Evolutionary conservation across 2,113 vertebrate genomes (phyloP), one percentile per base, ranked within the genome.

Genomic region (Chaetops frenatus): DNA sequence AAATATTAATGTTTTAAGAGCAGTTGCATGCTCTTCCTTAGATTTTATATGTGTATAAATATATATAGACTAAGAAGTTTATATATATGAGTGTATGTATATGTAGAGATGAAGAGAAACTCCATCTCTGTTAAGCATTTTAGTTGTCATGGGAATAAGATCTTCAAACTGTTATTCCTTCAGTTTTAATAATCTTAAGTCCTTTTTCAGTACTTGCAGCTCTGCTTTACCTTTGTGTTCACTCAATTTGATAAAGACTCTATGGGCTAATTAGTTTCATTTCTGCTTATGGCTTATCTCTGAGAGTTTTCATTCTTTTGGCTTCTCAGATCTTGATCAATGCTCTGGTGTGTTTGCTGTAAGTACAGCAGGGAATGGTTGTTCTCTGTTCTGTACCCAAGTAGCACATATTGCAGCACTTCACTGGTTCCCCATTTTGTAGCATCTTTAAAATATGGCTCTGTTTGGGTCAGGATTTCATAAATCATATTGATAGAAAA

Each of bases 231-330:
- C 44, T 95, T 66, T 85, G 65, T 38, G 15, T 85, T 94, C 77
- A n/a, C 50, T 90, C 62, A 80, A 8, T 78, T 50, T 91, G 76
- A 67, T 74, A 45, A 76, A 58, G 77, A 48, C 51, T 88, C 58
- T 20, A 1, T 65, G 47, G 62, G 48, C 73, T 73, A 88, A 91
- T 76, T 81, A 79, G 56, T 92, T 96, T 95, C 15, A 57, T 90
- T 94, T 90, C 78, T 93, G 51, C 58, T 95, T 92, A 69, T 76
- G 85, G 40, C 79, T 71, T 15, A 23, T 47, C 74, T 71, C 70
- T 86, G 61, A 92, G 87, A 78, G 42, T 94, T 94, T 92, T 91
- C 61, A 88, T 94, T 88, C 81, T 81, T 88, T 81, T 56, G 80
- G 54, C 94, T 95, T 95, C 64, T 89, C 81, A 48, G 65, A 40